Evolutionary conservation across 2,797 vertebrate genomes (phyloP).

Genomic region (Emydoidea blandingii): DNA sequence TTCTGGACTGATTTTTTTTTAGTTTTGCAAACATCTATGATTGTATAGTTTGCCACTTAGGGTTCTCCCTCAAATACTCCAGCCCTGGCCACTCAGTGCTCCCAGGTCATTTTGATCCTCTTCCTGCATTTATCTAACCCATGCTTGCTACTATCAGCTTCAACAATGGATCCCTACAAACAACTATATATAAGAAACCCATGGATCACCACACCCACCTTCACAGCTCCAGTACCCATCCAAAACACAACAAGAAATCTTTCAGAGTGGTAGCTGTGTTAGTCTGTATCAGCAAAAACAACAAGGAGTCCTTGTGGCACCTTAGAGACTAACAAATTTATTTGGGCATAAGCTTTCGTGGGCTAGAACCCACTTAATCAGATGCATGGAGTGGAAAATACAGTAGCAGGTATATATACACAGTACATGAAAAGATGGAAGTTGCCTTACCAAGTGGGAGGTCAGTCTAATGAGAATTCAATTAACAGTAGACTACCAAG

Average conservation of each 20-base stretch:
- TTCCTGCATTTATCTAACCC: neutral
- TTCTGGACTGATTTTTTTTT: neutral
- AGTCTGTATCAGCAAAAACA: no score
- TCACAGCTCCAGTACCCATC: neutral
- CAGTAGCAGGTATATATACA: no score
- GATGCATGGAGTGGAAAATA: no score
- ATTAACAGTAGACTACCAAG: no score
- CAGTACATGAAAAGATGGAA: no score
- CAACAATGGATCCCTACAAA: neutral
- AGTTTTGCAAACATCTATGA: neutral
- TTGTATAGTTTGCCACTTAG: rapidly evolving
- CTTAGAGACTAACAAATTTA: no score
- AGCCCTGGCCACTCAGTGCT: neutral
- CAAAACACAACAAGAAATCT: neutral
- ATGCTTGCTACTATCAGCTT: neutral
- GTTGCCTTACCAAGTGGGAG: no score
- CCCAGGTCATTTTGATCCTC: neutral
- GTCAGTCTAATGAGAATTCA: no score
- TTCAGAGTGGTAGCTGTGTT: no score
- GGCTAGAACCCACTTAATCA: no score
- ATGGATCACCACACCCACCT: neutral
- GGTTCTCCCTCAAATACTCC: neutral
- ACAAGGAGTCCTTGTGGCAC: no score
- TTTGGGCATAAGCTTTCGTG: no score
- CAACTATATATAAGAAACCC: neutral